Conservation (phyloP, 2,797 vertebrate genomes). For the Austrolebias charrua region DNA sequence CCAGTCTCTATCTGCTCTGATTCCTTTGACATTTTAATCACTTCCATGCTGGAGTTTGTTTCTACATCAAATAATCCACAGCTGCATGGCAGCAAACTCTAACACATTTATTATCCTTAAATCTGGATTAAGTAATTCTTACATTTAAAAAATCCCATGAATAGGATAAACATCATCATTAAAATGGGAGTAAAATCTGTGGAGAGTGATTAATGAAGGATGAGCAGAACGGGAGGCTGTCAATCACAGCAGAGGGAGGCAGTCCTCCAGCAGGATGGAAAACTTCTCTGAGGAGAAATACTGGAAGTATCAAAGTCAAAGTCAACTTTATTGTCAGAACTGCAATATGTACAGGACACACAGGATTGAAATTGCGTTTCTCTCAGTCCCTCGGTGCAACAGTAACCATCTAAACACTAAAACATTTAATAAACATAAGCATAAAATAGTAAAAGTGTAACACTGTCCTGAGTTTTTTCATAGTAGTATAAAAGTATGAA, state of each 20-base stretch:
- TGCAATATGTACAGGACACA: no score
- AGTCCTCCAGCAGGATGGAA: neutral
- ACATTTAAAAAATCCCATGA: slow-evolving; percentile 50
- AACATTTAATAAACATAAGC: no score
- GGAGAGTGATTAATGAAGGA: slow-evolving; percentile 63
- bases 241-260: slow-evolving; percentile 41
- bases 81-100: slow-evolving; percentile 21
- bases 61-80: slow-evolving; percentile 21
- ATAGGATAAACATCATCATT: slow-evolving; percentile 48
- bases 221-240: slow-evolving; percentile 55
- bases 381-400: no score
- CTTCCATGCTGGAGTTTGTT: slow-evolving; percentile 9
- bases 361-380: no score
- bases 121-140: slow-evolving; percentile 29
- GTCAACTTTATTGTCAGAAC: no score
- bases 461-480: no score
- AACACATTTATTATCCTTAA: slow-evolving; percentile 20
- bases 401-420: no score
- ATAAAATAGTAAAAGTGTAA: no score
- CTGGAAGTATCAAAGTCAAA: no score
- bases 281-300: no score
- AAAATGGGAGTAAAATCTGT: slow-evolving; percentile 42
- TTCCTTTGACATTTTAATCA: neutral
- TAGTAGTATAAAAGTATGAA: no score
- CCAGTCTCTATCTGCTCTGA: neutral